A percentile compares a stretch with the other conserved stretches of the same genome.
Conservation (phyloP, 2,113 vertebrate species). For the Microtus richardsoni region DNA sequence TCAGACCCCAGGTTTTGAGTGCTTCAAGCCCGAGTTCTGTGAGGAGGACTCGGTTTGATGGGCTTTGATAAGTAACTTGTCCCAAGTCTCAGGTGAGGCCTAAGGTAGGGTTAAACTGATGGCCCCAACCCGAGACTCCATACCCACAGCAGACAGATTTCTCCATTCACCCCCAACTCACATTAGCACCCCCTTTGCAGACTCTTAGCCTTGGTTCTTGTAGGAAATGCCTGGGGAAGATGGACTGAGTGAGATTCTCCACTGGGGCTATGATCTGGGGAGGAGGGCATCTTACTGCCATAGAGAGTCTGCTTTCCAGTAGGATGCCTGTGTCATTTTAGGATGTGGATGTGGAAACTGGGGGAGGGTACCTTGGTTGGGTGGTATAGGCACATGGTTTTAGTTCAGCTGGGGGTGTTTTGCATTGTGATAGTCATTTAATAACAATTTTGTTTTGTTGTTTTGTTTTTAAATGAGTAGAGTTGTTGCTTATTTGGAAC, state of each 20-base stretch:
- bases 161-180: background rate
- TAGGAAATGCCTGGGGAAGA: background rate
- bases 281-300: background rate
- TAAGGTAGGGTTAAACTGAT: background rate
- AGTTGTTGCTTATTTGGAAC: background rate
- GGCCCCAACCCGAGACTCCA: background rate
- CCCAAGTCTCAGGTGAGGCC: background rate
- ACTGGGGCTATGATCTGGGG: background rate
- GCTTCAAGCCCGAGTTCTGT: background rate
- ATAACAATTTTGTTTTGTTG: background rate
- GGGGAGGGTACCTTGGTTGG: background rate
- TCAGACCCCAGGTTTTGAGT: background rate
- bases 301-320: background rate
- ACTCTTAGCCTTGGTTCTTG: background rate
- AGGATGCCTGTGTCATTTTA: background rate
- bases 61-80: background rate
- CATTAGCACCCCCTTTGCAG: accelerated
- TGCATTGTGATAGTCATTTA: accelerated
- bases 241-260: background rate
- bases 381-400: background rate
- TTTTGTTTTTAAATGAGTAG: background rate
- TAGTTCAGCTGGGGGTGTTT: background rate
- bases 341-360: background rate
- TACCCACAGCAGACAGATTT: background rate
- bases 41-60: background rate